Evolutionary conservation across 2,888 invertebrate genomes (phyloP), one percentile per base, ranked within the genome.

Genomic region (Odontomyia ornata): DNA sequence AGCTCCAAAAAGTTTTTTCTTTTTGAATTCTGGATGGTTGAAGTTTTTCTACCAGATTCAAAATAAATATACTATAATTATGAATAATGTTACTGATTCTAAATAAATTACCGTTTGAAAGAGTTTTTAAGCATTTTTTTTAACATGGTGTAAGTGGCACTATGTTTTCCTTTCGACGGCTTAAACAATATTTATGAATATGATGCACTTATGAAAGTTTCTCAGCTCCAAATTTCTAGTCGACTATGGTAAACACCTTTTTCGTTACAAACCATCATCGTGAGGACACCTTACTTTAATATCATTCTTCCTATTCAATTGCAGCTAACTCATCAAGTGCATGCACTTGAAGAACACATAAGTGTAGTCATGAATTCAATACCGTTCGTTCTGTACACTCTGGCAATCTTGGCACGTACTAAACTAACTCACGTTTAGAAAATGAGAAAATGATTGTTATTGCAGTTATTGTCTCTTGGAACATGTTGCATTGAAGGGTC

Each of bases 391-490:
- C 1, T 69, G 46, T 21, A 5, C 25, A 69, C 47, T 69, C 13
- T 25, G 13, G 69, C 47, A 69, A 47, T 46, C 69, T 46, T 69
- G 69, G 69, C 69, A 69, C 69, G 69, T 69, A 69, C 69, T 69
- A 69, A 69, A 69, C 69, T 47, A 69, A 69, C 69, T 69, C 69
- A 69, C 69, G 69, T 47, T 69, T 27, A 15, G 69, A 69, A 69
- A 69, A 69, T 69, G 46, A 69, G 69, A 69, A 47, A 69, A 69
- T 69, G 69, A 69, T 69, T 69, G 69, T 69, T 46, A 69, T 69
- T 69, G 46, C 46, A 69, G 69, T 69, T 46, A 69, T 69, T 69
- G 69, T 69, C 27, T 46, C 69, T 46, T 46, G 5, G 47, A 47
- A 69, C 46, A 25, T 69, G 69, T 47, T 69, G 69, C 69, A 46